Conservation (phyloP, 2,888 invertebrate genomes). For the Raillietiella orientalis region DNA sequence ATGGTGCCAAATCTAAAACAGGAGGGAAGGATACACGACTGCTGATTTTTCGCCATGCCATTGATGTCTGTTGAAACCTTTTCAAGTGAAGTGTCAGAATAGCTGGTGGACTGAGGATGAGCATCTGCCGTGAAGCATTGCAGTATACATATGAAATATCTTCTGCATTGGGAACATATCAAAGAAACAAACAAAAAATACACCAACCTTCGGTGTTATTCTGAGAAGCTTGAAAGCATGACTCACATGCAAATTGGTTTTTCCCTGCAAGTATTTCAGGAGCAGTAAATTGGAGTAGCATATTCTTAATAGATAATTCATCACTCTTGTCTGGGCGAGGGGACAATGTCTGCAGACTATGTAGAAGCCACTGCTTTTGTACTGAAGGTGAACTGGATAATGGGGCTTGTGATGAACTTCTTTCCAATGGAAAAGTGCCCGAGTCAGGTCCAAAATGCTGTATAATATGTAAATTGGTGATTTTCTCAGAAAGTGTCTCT, state of each 20-base stretch:
- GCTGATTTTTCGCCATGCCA: slow-evolving; percentile 45
- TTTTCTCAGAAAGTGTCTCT: too few species aligned
- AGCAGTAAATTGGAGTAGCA: slow-evolving; percentile 55
- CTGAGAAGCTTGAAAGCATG: slow-evolving; percentile 33
- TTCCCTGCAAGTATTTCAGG: slow-evolving; percentile 62
- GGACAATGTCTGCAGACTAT: too few species aligned
- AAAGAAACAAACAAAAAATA: neutral
- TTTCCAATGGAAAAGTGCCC: too few species aligned
- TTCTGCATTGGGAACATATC: neutral
- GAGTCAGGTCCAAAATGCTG: too few species aligned
- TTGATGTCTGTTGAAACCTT: slow-evolving; percentile 53
- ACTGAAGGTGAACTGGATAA: too few species aligned
- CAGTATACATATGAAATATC: slow-evolving; percentile 7
- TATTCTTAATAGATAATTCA: too few species aligned
- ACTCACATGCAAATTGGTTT: slow-evolving; percentile 74
- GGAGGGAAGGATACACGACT: slow-evolving; percentile 61
- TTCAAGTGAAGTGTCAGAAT: slow-evolving; percentile 82
- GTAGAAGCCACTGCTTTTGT: too few species aligned
- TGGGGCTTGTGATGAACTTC: too few species aligned
- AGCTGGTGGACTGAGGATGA: slow-evolving; percentile 67
- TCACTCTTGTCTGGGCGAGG: too few species aligned
- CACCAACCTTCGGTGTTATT: neutral
- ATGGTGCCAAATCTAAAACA: slow-evolving; percentile 57
- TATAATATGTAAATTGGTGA: too few species aligned
- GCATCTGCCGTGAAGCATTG: slow-evolving; percentile 16